Evolutionary conservation across 2,113 vertebrate species (phyloP).

Genomic region (Tetrao urogallus): DNA sequence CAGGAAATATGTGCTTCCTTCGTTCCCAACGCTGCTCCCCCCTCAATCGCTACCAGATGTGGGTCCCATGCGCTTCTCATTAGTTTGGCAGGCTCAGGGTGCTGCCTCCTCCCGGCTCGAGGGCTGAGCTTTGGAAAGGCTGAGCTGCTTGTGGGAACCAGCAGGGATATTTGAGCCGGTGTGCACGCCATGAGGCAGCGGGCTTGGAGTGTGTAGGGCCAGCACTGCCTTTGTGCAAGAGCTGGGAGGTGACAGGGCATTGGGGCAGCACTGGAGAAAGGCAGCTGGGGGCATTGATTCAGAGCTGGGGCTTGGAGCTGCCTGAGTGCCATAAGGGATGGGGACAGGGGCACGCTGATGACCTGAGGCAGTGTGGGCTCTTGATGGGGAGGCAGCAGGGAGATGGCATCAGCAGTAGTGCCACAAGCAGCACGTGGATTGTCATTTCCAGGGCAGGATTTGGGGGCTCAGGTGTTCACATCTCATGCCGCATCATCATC

Average conservation of each 20-base stretch:
- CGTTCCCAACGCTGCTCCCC: constrained; percentile 83
- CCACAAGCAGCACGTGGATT: background rate
- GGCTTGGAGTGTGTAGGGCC: rapidly evolving
- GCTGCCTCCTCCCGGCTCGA: constrained; percentile 76
- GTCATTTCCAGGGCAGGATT: background rate
- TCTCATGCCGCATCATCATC: background rate
- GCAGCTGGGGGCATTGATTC: background rate
- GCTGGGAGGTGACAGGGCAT: background rate
- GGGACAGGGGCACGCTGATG: rapidly evolving
- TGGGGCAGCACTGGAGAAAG: background rate
- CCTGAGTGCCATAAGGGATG: rapidly evolving
- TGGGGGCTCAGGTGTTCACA: background rate
- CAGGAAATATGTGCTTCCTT: constrained; percentile 92
- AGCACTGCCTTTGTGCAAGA: rapidly evolving
- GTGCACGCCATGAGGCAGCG: background rate
- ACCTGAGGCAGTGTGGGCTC: background rate
- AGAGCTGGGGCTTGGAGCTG: background rate
- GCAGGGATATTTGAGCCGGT: constrained; percentile 60
- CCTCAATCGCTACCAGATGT: constrained; percentile 96
- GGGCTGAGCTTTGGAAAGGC: constrained; percentile 60
- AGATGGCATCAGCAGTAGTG: background rate
- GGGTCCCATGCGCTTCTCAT: constrained; percentile 82
- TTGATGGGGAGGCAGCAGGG: background rate
- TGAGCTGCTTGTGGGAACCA: constrained; percentile 61
- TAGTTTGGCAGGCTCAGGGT: constrained; percentile 76